Conservation (phyloP, 2,888 invertebrate species). For the Calephelis perditalis region DNA sequence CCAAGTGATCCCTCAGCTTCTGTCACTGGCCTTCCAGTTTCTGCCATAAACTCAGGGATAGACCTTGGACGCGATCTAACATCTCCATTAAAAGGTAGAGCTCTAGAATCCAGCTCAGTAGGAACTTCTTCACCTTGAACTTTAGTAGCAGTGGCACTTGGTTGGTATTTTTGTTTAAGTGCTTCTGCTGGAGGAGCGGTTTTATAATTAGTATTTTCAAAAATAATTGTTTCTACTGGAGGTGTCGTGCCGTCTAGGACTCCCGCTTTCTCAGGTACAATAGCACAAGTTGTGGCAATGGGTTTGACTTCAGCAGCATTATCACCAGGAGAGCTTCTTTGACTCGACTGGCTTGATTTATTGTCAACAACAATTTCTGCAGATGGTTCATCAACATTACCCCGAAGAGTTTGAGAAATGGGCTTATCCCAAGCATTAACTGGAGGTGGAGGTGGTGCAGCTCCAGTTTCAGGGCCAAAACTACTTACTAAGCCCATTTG, state of each 20-base stretch:
- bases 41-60: slow-evolving; percentile 68
- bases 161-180: slow-evolving; percentile 81
- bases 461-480: slow-evolving; percentile 73
- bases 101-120: slow-evolving; percentile 69
- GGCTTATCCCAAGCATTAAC: slow-evolving; percentile 94
- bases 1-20: slow-evolving; percentile 70
- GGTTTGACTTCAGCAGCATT: slow-evolving; percentile 50
- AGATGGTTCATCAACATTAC: slow-evolving; percentile 64
- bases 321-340: slow-evolving; percentile 66
- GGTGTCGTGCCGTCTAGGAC: slow-evolving; percentile 86
- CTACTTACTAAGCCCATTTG: slow-evolving; percentile 61
- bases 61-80: slow-evolving; percentile 61
- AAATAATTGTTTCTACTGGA: slow-evolving; percentile 92
- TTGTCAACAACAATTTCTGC: slow-evolving; percentile 44
- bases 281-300: slow-evolving; percentile 40
- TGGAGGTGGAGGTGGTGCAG: slow-evolving; percentile 82
- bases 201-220: slow-evolving; percentile 94
- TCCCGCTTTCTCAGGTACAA: slow-evolving; percentile 69
- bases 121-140: slow-evolving; percentile 69
- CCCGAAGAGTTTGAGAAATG: slow-evolving; percentile 82
- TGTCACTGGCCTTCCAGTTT: slow-evolving; percentile 49
- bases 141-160: slow-evolving; percentile 58
- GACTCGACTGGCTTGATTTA: slow-evolving; percentile 64
- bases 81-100: slow-evolving; percentile 62
- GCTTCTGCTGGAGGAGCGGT: slow-evolving; percentile 83